Evolutionary conservation across 1,140 invertebrate species (phyloP).

Genomic region (Harpegnathos saltator): DNA sequence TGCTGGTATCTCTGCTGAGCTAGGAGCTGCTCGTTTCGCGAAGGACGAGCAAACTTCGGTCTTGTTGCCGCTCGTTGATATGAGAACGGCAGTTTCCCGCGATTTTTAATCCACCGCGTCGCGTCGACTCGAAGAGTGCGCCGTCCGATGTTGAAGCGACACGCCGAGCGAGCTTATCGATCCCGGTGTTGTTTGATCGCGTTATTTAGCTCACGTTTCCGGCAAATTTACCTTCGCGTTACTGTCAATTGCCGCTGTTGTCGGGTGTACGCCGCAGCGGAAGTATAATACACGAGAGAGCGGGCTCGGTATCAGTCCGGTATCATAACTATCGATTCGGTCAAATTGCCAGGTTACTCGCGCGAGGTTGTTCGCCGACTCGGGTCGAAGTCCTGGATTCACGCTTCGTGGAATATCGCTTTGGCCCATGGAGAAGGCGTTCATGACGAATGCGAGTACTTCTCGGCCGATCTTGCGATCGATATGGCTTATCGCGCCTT

Average conservation of each 20-base stretch:
- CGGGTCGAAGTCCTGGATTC: conserved; percentile 11
- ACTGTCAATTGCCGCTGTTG: background rate
- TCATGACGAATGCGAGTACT: conserved; percentile 9
- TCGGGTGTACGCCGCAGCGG: background rate
- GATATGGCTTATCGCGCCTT: background rate
- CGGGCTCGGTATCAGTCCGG: background rate
- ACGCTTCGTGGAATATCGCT: conserved; percentile 2
- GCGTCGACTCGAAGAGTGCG: no score
- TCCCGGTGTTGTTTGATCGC: no score
- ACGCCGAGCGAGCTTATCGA: no score
- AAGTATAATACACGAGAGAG: conserved; percentile 4
- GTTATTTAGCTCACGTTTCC: no score
- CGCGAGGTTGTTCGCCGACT: background rate
- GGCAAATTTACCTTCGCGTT: background rate
- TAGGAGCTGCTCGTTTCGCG: no score
- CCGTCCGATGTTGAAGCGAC: background rate
- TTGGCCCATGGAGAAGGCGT: background rate
- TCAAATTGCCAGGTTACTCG: background rate
- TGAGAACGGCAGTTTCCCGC: background rate
- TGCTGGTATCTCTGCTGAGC: no score
- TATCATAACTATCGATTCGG: conserved; percentile 49
- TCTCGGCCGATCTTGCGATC: background rate
- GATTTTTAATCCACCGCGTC: no score
- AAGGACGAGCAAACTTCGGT: no score
- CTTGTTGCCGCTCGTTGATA: no score